Percentiles rank a stretch among this genome's conserved stretches.
phyloP scores from a whole-genome alignment of 2,113 vertebrate genomes.

The Candoia aspera region DNA sequence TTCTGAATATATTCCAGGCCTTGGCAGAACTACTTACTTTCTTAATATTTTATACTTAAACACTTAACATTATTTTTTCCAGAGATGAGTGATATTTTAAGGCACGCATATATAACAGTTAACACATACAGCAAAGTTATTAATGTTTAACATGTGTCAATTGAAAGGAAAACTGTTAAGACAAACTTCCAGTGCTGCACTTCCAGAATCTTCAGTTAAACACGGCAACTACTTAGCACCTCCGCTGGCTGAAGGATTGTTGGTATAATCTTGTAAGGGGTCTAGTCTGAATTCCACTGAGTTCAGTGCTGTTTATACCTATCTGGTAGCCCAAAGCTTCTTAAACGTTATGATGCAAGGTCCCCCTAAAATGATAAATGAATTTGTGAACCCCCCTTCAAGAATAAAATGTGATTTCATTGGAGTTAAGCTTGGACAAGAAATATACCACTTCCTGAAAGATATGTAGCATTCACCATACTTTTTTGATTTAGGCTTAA shows the following conservation, averaged over 20 bases:
- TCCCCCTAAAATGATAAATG: not conserved
- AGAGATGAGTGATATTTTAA: conserved; percentile 57
- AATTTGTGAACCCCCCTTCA: not conserved
- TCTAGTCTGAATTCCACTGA: not conserved
- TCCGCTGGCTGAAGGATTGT: not conserved
- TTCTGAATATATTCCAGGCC: conserved; percentile 70
- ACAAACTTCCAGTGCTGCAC: conserved; percentile 42
- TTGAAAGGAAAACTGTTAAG: conserved; percentile 38
- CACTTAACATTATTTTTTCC: conserved; percentile 57
- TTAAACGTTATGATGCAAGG: not conserved
- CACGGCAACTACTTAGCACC: conserved; percentile 15
- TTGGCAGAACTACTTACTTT: conserved; percentile 64
- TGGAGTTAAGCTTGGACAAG: not conserved
- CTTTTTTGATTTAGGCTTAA: not conserved
- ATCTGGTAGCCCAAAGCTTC: not conserved
- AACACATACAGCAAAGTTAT: conserved; percentile 45
- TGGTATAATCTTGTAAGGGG: not conserved
- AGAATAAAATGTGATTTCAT: not conserved
- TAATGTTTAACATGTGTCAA: conserved; percentile 46
- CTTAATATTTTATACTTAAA: conserved; percentile 56
- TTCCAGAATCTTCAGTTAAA: conserved; percentile 41
- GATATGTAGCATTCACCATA: not conserved
- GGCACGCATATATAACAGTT: accelerated
- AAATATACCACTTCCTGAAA: not conserved
- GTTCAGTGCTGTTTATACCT: not conserved